These are phyloP conservation scores for Ptychadena robeensis DNA, from an alignment of 2,797 vertebrate species.

Conservation along the genomic window DNA sequence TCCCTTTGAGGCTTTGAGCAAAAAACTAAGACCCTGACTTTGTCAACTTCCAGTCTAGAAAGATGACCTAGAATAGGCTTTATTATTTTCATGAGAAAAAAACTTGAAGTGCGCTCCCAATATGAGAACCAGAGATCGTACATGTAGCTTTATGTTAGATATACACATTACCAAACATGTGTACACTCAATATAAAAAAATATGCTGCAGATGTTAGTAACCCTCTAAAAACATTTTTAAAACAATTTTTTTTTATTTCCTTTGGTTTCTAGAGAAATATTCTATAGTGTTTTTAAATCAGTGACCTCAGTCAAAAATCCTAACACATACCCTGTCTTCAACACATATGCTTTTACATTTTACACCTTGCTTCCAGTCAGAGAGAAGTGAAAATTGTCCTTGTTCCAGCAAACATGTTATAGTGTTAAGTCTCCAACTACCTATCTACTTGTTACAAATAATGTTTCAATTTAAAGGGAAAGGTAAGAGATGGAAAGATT, in stretches of 20 bases:
- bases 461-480: background rate
- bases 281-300: background rate
- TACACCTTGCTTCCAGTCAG: conserved; percentile 30
- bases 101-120: too few species aligned
- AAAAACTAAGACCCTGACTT: too few species aligned
- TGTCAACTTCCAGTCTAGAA: too few species aligned
- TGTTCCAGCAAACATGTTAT: conserved; percentile 15
- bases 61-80: too few species aligned
- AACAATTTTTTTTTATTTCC: background rate
- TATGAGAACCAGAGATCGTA: too few species aligned
- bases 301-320: conserved; percentile 12
- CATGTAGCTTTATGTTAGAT: too few species aligned
- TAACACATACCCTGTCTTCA: conserved; percentile 14
- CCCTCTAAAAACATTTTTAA: too few species aligned
- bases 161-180: too few species aligned
- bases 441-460: background rate
- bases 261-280: background rate
- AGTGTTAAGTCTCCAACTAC: background rate
- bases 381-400: conserved; percentile 38
- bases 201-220: background rate
- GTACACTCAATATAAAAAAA: too few species aligned
- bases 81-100: too few species aligned
- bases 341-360: conserved; percentile 32
- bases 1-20: too few species aligned
- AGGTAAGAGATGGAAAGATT: background rate